Percentiles rank a stretch among this genome's conserved stretches.
Conservation (phyloP, 2,888 invertebrate genomes). For the Callosobruchus maculatus region DNA sequence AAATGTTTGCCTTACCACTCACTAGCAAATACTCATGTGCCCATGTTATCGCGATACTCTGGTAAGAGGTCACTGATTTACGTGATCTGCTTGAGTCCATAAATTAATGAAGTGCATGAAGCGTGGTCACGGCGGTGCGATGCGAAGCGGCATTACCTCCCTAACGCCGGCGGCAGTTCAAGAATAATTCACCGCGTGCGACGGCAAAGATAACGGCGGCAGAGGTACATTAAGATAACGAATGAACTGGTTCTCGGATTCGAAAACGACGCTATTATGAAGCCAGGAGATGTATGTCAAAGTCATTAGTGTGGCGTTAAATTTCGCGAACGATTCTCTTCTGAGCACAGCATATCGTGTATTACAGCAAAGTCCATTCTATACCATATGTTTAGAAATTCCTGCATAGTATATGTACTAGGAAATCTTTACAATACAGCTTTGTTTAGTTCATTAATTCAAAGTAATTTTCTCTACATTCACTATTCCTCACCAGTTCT, state of each 20-base stretch:
- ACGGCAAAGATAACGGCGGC: neutral
- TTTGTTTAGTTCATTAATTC: too few relatives aligned
- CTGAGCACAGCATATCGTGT: too few relatives aligned
- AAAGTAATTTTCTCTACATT: too few relatives aligned
- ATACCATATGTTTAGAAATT: too few relatives aligned
- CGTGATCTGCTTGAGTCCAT: neutral
- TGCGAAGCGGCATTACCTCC: neutral
- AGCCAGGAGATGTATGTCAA: neutral
- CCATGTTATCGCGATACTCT: too few relatives aligned
- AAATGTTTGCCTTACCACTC: too few relatives aligned
- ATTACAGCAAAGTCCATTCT: too few relatives aligned
- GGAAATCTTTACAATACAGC: too few relatives aligned
- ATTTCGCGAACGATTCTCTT: too few relatives aligned
- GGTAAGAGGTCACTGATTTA: neutral
- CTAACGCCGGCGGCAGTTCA: neutral
- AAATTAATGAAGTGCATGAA: neutral
- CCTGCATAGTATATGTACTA: too few relatives aligned
- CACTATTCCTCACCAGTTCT: too few relatives aligned
- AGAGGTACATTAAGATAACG: neutral
- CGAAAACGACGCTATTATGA: neutral
- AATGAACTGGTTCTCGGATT: neutral
- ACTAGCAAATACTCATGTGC: too few relatives aligned
- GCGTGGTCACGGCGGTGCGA: neutral
- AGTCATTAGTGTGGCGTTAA: neutral
- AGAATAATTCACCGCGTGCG: neutral